phyloP scores from a whole-genome alignment of 2,797 vertebrate species.

The Galagoides demidoff region DNA sequence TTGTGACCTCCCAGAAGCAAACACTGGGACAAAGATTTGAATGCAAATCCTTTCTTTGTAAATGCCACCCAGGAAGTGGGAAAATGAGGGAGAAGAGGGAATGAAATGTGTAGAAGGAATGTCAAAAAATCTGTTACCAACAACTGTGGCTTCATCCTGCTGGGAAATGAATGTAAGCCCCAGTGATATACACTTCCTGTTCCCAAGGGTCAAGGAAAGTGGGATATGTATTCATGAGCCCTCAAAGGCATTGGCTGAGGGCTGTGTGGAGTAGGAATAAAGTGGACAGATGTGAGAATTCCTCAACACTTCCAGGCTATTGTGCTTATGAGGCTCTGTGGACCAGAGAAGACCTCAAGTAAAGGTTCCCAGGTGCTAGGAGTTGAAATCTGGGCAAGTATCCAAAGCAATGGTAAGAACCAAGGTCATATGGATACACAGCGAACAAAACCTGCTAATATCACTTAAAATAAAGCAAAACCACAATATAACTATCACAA shows the following conservation, averaged over 20 bases:
- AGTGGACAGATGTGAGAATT: no score
- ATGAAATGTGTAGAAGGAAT: neutral
- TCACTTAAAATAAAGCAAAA: neutral
- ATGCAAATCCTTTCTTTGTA: neutral
- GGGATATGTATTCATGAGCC: no score
- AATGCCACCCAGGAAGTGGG: neutral
- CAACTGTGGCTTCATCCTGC: neutral
- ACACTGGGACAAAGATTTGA: neutral
- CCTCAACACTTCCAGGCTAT: neutral
- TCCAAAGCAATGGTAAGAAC: neutral
- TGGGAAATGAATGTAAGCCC: neutral
- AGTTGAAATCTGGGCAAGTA: neutral
- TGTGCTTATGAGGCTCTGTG: rapidly evolving
- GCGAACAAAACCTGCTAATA: neutral
- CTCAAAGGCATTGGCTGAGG: no score
- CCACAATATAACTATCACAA: neutral
- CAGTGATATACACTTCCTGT: neutral
- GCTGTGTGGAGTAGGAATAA: no score
- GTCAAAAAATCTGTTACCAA: neutral
- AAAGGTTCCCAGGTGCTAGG: neutral
- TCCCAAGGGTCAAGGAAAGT: no score
- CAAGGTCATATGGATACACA: neutral
- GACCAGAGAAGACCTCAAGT: neutral
- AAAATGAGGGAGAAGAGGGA: neutral
- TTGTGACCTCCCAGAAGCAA: neutral